Evolutionary conservation across 2,797 vertebrate genomes (phyloP).

Genomic region (Rhinogobio ventralis): DNA sequence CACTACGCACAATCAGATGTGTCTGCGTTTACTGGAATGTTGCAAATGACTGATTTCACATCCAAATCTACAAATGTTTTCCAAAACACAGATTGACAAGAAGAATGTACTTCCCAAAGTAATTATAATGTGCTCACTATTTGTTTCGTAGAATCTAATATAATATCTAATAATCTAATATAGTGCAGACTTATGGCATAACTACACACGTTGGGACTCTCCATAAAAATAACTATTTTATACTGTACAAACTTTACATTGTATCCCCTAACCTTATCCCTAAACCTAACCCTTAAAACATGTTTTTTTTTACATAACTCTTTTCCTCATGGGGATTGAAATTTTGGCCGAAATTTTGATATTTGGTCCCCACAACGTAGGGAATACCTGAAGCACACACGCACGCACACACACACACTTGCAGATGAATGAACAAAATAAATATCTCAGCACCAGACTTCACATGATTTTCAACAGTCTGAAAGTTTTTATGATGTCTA

Average conservation of each 20-base stretch:
- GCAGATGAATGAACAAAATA: too few species aligned
- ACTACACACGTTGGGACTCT: background rate
- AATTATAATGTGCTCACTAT: constrained; percentile 14
- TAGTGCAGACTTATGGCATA: background rate
- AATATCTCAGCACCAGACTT: too few species aligned
- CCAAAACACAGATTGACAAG: constrained; percentile 5
- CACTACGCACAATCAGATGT: background rate
- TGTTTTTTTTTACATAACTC: background rate
- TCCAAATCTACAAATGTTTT: constrained; percentile 21
- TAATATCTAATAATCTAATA: too few species aligned
- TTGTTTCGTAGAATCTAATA: background rate
- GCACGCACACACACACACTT: too few species aligned
- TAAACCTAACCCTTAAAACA: background rate
- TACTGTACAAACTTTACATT: background rate
- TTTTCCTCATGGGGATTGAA: background rate
- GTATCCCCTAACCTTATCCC: background rate
- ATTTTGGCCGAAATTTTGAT: too few species aligned
- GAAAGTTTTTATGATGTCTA: too few species aligned
- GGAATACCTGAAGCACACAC: too few species aligned
- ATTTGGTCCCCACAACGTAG: too few species aligned
- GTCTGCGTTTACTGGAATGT: constrained; percentile 19
- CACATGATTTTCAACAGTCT: too few species aligned
- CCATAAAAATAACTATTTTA: background rate
- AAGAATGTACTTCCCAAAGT: background rate
- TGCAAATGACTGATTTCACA: constrained; percentile 32